These are phyloP conservation scores for Chlorodrepanis virens DNA, from an alignment of 2,113 vertebrate genomes.

Conservation along the genomic window DNA sequence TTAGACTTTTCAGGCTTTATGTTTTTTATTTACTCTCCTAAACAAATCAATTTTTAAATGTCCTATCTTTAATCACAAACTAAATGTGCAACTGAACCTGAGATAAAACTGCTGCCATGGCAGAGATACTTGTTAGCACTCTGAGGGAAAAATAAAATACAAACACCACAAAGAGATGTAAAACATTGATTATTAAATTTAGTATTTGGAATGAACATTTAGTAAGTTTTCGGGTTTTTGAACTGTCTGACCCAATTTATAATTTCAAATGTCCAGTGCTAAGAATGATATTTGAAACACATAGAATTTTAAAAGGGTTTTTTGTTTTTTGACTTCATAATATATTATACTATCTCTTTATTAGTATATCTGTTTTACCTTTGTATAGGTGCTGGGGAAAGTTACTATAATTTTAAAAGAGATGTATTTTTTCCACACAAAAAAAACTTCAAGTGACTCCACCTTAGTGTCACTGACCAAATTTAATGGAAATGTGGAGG, in stretches of 20 bases:
- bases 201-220: neutral
- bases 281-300: neutral
- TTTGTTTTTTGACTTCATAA: neutral
- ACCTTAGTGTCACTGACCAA: neutral
- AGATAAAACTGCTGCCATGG: neutral
- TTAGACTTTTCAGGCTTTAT: neutral
- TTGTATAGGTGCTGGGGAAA: neutral
- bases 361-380: neutral
- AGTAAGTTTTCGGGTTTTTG: neutral
- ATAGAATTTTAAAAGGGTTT: rapidly evolving
- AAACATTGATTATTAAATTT: neutral
- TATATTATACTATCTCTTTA: too few relatives aligned
- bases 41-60: rapidly evolving
- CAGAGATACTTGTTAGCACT: neutral
- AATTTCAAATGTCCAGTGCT: neutral
- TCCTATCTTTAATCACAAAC: neutral
- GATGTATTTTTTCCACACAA: neutral
- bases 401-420: neutral
- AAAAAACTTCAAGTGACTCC: neutral
- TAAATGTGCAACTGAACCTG: neutral
- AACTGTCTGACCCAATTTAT: neutral
- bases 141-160: neutral
- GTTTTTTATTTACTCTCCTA: neutral
- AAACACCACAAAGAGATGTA: neutral
- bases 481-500: neutral